These are phyloP conservation scores for Bufotes viridis DNA, from an alignment of 2,797 vertebrate species.

Conservation along the genomic window DNA sequence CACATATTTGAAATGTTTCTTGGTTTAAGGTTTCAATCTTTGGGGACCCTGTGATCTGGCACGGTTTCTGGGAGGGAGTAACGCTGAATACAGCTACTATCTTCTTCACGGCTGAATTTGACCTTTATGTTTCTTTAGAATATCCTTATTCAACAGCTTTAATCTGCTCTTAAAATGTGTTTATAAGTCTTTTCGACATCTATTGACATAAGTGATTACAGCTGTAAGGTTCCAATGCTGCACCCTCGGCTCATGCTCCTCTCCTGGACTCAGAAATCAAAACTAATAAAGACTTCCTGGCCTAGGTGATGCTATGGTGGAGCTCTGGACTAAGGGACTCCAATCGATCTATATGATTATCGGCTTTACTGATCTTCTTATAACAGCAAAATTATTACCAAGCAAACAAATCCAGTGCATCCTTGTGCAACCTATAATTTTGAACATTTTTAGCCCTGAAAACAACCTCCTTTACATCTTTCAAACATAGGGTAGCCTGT, in stretches of 20 bases:
- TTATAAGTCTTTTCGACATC: constrained; percentile 12
- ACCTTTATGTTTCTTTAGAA: constrained; percentile 45
- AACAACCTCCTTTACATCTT: not conserved
- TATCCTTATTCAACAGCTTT: constrained; percentile 44
- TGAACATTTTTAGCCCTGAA: not conserved
- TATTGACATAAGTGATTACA: constrained; percentile 30
- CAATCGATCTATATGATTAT: not conserved
- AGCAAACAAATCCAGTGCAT: not conserved
- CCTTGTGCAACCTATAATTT: too few species aligned
- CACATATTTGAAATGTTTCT: constrained; percentile 56
- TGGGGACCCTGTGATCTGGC: constrained; percentile 42
- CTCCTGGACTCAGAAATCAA: not conserved
- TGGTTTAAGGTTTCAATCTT: constrained; percentile 54
- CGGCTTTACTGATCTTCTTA: not conserved
- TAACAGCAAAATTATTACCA: not conserved
- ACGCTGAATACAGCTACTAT: constrained; percentile 33
- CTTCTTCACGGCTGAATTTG: constrained; percentile 26
- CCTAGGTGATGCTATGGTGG: not conserved
- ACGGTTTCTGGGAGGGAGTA: constrained; percentile 28
- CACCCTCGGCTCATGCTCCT: not conserved
- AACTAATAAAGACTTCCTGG: not conserved
- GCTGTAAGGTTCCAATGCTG: constrained; percentile 42
- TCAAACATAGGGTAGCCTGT: not conserved
- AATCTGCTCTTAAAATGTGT: constrained; percentile 32
- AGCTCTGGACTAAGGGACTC: not conserved